Base-by-base conservation (phyloP, 1,140 invertebrate genomes). In the Brachionus rubens region DNA sequence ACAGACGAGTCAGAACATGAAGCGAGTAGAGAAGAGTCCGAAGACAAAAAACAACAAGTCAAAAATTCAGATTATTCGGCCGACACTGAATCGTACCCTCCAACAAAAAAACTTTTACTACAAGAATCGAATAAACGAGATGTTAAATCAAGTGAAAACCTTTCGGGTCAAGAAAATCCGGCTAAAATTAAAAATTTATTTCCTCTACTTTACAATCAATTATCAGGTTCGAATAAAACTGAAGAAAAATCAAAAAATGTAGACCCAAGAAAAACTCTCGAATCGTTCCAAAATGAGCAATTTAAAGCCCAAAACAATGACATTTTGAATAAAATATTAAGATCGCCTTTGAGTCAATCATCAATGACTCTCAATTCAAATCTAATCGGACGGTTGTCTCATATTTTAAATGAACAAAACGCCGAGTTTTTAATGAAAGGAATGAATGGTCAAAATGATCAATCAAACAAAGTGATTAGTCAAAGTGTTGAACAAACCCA, bases 141-240 rank as follows among this genome's bases (percentile, higher is more conserved):
- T 3, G 24, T 43, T 24, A 65, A 65, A 65, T 19, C 43, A 24
- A 28, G n/a, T 43, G 54, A n/a, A n/a, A n/a, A 19, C 14, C 19
- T 30, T 16, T 46, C 36, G 2, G 40, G 43, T 16, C 41, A 70
- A 16, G 2, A 16, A 12, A 21, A 26, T 9, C 14, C 30, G 4
- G n/a, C 48, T 9, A 19, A 50, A 50, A 50, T 72, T 0, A 72
- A 54, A 72, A 40, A 28, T 9, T 46, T 50, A 26, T 72, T 40
- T 72, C 68, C 68, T 28, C 12, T 72, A 24, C 33, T 72, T 21
- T 72, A 72, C 46, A 72, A 72, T 50, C 68, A 72, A 50, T 54
- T 72, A 26, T 72, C 43, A 50, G 24, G 19, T 36, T 43, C 14
- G 28, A 33, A 62, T 40, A 21, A 56, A 28, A 26, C n/a, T n/a